Conservation (phyloP, 2,888 invertebrate genomes). For the Nymphalis urticae region DNA sequence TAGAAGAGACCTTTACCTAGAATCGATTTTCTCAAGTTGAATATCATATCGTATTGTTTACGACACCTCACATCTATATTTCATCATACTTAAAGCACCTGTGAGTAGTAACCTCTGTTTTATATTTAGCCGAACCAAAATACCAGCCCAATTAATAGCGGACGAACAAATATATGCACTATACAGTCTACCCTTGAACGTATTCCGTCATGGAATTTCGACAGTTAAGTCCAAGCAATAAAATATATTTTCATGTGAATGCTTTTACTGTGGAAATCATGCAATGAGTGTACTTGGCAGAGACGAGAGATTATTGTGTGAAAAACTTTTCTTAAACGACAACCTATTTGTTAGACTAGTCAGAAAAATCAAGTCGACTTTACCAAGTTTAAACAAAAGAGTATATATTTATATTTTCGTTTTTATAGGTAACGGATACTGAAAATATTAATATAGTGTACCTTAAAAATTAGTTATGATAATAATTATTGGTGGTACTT, state of each 20-base stretch:
- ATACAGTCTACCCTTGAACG: conserved; percentile 26
- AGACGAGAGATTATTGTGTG: conserved; percentile 11
- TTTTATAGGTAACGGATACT: too few relatives aligned
- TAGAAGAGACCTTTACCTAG: not conserved
- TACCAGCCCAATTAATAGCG: conserved; percentile 64
- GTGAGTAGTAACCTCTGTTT: conserved; percentile 53
- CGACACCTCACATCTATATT: conserved; percentile 23
- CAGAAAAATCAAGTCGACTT: not conserved
- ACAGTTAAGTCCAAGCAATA: not conserved
- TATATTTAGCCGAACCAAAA: conserved; percentile 63
- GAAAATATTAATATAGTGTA: too few relatives aligned
- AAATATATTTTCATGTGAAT: not conserved
- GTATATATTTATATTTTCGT: too few relatives aligned
- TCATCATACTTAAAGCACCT: conserved; percentile 50
- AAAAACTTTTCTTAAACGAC: conserved; percentile 4
- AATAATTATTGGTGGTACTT: too few relatives aligned
- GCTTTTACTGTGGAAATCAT: conserved; percentile 11
- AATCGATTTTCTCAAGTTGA: conserved; percentile 7
- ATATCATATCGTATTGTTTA: conserved; percentile 24
- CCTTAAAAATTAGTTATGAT: too few relatives aligned
- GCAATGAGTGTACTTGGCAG: conserved; percentile 27
- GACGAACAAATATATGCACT: conserved; percentile 43
- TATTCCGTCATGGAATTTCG: conserved; percentile 25
- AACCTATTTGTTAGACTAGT: conserved; percentile 5
- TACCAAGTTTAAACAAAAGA: not conserved